These are phyloP conservation scores for Coluber constrictor DNA, from an alignment of 2,797 vertebrate species.

Conservation along the genomic window DNA sequence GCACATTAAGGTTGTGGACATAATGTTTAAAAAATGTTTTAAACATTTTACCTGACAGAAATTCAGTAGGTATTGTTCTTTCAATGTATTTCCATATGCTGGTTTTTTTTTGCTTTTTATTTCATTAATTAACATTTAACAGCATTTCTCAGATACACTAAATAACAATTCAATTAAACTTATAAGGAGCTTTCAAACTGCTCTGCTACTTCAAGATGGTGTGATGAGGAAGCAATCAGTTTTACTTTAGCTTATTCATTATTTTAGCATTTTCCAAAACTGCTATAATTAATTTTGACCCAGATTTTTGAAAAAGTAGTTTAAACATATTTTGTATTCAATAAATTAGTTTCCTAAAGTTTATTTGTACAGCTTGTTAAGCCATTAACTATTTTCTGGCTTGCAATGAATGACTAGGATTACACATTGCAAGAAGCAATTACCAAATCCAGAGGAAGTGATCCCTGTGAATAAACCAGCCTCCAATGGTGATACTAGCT, in stretches of 20 bases:
- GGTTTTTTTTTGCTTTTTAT: neutral
- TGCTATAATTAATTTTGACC: neutral
- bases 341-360: neutral
- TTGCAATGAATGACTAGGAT: neutral
- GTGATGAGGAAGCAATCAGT: neutral
- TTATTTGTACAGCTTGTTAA: neutral
- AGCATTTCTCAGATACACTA: neutral
- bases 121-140: neutral
- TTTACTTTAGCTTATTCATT: neutral
- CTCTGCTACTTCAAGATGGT: neutral
- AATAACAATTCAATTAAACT: neutral
- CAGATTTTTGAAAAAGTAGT: neutral
- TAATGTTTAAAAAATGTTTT: too few species aligned
- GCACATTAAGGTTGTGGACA: neutral
- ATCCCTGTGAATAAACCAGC: neutral
- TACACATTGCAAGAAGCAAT: neutral
- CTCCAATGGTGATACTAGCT: neutral
- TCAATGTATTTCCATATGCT: neutral
- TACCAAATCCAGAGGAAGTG: neutral
- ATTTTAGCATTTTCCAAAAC: neutral
- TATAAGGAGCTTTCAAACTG: neutral
- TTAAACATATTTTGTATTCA: neutral
- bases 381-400: neutral
- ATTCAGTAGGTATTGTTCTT: neutral
- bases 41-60: neutral